Base-by-base conservation (phyloP, 2,797 vertebrate genomes). In the Pseudochirops corinnae region DNA sequence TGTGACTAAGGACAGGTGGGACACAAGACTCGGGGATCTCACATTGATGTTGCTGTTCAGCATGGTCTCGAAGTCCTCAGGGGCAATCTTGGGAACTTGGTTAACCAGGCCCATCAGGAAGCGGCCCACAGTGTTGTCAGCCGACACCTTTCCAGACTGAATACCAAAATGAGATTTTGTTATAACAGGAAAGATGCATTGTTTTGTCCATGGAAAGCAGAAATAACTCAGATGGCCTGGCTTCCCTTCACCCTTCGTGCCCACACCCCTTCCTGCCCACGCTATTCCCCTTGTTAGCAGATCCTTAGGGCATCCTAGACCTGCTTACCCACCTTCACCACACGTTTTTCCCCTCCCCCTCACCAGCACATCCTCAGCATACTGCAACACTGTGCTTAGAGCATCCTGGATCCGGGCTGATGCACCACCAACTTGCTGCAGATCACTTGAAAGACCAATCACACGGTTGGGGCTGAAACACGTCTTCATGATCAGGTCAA, bases 1-100 rank as follows among this genome's bases (percentile, higher is more conserved):
- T 6, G 21, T 12, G 21, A 87, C 39, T 46, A 50, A 50, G 74
- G 21, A 26, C 24, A 46, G 74, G 39, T 7, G 60, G 93, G 28
- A 13, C 9, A 90, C 91, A 56, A 74, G 55, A 12, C 31, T 56
- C 16, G 26, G 92, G 16, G 4, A 53, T 98, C 99, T 99, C 98
- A 99, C 52, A 52, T 52, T 52, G 5, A 52, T 52, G 52, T 52
- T 52, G 52, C 52, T 52, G 52, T 52, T 52, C 52, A 52, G 52
- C 52, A 52, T 52, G 52, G 52, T 52, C 52, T 52, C 52, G 3
- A 52, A 52, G 52, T 52, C 52, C 52, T 52, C 52, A 52, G 52
- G 52, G 52, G 52, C 52, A 52, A 52, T 52, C 52, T 52, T 52
- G 52, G 52, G 52, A 52, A 52, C 52, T 52, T 52, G 1, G 52